Percentiles rank a stretch among this genome's conserved stretches.
These are phyloP conservation scores for Ochropleura leucogaster DNA, from an alignment of 2,888 invertebrate genomes.

Conservation along the genomic window DNA sequence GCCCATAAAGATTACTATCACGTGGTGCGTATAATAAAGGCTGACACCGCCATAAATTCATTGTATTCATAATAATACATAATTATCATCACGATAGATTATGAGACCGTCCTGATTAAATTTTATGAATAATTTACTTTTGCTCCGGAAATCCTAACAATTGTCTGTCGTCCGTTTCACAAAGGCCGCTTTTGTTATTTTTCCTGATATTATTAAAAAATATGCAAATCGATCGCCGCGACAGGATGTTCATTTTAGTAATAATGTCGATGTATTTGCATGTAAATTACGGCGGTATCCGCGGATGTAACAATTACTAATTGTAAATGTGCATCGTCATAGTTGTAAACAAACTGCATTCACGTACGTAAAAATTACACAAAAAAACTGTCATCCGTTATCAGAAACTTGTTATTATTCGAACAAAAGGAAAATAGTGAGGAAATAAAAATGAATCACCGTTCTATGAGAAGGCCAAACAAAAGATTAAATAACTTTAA, in stretches of 20 bases:
- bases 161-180: conserved; percentile 81
- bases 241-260: conserved; percentile 89
- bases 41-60: conserved; percentile 62
- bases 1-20: conserved; percentile 55
- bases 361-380: conserved; percentile 62
- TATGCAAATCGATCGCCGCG: conserved; percentile 89
- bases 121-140: conserved; percentile 87
- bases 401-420: conserved; percentile 41
- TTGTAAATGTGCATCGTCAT: conserved; percentile 82
- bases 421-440: conserved; percentile 18
- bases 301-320: conserved; percentile 86
- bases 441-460: conserved; percentile 32
- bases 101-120: conserved; percentile 84
- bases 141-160: conserved; percentile 87
- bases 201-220: conserved; percentile 88
- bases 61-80: conserved; percentile 75
- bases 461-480: conserved; percentile 32
- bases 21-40: conserved; percentile 55
- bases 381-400: conserved; percentile 65
- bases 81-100: conserved; percentile 83
- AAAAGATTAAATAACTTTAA: conserved; percentile 42
- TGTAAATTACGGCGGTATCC: conserved; percentile 87
- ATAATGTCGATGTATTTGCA: conserved; percentile 88
- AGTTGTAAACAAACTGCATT: conserved; percentile 79
- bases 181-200: conserved; percentile 85